Base-by-base conservation (phyloP, 1,140 invertebrate genomes). In the Venturia canescens region DNA sequence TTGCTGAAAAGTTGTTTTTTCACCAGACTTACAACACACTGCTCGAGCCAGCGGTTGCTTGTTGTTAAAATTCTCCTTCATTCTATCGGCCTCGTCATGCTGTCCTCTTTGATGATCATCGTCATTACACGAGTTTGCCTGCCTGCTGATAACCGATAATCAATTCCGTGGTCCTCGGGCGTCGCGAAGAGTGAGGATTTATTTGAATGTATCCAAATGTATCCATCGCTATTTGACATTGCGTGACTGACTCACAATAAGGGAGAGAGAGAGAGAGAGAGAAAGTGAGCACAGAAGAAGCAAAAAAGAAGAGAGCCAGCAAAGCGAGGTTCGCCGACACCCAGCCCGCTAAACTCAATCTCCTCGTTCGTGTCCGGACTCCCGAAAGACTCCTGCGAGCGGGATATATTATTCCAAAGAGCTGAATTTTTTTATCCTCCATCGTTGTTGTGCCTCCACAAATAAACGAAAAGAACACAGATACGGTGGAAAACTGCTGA, bases 341-440 rank as follows among this genome's bases (percentile, higher is more conserved):
- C 29, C 21, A 13, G 23, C 60, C 21, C 60, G 21, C n/a, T 29
- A 63, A 31, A 69, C 66, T 31, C 66, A 69, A 69, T 69, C 66
- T 69, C 21, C 66, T 29, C 1, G 60, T 63, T 48, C 71, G 71
- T 74, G 71, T 38, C 11, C 29, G 38, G 71, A 48, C 26, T 74
- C 50, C 23, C 71, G 66, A 69, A 29, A 69, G 31, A 69, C 27
- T 69, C 29, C 66, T 69, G 31, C 66, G 66, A 69, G 6, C 66
- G 66, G 66, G 29, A 69, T 69, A 69, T 69, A 69, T 69, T 69
- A 69, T 69, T 69, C 21, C 29, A 16, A 69, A 31, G 66, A 29
- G 66, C 16, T 18, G 26, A 69, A 69, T 69, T 29, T 31, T 18
- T 16, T 69, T 29, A 15, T 23, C n/a, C 9, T 31, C n/a, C 1